Evolutionary conservation across 2,888 invertebrate genomes (phyloP).

Genomic region (Andrena bucephala): DNA sequence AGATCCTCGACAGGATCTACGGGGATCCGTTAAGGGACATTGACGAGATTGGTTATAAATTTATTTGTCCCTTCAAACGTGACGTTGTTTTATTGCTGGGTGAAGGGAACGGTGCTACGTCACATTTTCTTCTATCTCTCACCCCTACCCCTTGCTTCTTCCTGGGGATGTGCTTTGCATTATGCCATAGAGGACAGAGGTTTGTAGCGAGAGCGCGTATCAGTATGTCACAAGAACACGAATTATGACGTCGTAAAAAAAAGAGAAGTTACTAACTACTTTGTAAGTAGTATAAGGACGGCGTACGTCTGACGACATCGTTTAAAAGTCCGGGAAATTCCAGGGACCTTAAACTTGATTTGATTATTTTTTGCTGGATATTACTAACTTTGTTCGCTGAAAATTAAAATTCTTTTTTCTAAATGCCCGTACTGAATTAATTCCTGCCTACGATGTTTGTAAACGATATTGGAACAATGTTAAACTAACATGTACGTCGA

Average conservation of each 20-base stretch:
- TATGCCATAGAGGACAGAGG: constrained; percentile 19
- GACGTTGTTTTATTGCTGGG: constrained; percentile 80
- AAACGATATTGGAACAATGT: no score
- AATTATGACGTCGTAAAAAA: constrained; percentile 59
- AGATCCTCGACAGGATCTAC: constrained; percentile 58
- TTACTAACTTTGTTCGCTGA: background rate
- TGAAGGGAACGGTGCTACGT: constrained; percentile 73
- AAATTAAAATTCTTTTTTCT: background rate
- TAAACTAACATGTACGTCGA: no score
- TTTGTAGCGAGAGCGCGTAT: constrained; percentile 9
- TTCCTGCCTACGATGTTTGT: no score
- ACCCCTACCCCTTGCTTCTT: background rate
- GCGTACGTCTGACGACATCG: constrained; percentile 21
- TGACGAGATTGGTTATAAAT: constrained; percentile 83
- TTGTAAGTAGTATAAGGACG: constrained; percentile 38
- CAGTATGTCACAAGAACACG: constrained; percentile 33
- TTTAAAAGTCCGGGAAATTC: constrained; percentile 20
- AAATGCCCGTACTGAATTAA: background rate
- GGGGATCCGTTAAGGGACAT: constrained; percentile 68
- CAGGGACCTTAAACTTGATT: background rate
- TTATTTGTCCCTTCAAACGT: constrained; percentile 80
- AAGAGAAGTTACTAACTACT: constrained; percentile 39
- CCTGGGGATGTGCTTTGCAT: constrained; percentile 21
- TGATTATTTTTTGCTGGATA: background rate
- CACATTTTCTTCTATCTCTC: constrained; percentile 22